These are phyloP conservation scores for Pomacea canaliculata DNA, from an alignment of 2,888 invertebrate species.

Conservation along the genomic window DNA sequence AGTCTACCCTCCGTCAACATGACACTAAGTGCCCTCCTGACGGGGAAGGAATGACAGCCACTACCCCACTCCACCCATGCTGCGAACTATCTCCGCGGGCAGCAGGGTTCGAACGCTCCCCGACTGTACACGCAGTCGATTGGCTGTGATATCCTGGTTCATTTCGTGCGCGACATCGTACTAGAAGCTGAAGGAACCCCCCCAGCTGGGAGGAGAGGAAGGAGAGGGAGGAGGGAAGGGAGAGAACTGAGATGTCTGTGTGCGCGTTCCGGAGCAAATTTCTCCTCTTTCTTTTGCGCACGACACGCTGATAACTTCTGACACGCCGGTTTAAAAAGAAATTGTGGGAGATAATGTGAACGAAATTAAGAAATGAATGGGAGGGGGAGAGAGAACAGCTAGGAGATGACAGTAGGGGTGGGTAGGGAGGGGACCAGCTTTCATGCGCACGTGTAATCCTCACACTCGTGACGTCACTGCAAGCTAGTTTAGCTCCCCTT, in stretches of 20 bases:
- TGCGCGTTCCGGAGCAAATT: no score
- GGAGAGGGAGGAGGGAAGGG: neutral
- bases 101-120: constrained; percentile 3
- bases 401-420: no score
- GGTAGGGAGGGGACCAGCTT: no score
- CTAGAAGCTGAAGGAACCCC: neutral
- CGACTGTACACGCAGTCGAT: neutral
- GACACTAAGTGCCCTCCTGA: constrained; percentile 1
- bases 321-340: no score
- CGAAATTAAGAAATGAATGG: no score
- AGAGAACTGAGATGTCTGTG: neutral
- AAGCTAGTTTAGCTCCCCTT: no score
- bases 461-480: no score
- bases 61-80: neutral
- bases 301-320: no score
- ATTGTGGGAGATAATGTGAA: no score
- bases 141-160: constrained; percentile 7
- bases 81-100: neutral
- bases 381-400: no score
- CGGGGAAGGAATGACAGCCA: neutral
- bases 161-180: neutral
- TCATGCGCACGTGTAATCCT: no score
- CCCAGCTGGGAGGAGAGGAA: neutral
- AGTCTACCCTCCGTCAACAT: neutral
- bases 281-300: no score